Percentiles rank a stretch among this genome's conserved stretches.
These are phyloP conservation scores for Yasuhikotakia modesta DNA, from an alignment of 2,797 vertebrate species.

Conservation along the genomic window DNA sequence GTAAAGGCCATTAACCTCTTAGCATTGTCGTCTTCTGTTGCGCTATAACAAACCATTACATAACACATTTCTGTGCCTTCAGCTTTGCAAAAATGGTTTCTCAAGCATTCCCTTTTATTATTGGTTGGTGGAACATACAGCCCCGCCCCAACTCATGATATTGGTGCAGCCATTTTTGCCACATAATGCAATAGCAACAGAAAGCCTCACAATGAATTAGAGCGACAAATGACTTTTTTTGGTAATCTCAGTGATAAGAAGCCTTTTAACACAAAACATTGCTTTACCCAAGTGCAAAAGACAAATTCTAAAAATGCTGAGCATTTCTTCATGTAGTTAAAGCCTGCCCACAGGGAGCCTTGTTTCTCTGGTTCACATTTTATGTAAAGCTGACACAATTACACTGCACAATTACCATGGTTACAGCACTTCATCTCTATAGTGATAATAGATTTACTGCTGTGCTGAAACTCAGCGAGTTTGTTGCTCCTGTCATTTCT, in stretches of 20 bases:
- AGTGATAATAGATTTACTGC: conserved; percentile 41
- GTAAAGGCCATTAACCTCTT: not conserved
- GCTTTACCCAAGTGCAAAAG: not conserved
- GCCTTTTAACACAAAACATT: not conserved
- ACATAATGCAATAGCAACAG: not conserved
- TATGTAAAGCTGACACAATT: conserved; percentile 23
- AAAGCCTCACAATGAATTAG: not conserved
- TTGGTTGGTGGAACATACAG: not conserved
- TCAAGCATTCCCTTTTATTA: no score
- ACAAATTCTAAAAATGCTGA: not conserved
- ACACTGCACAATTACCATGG: conserved; percentile 34
- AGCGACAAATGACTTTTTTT: not conserved
- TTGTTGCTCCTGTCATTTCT: conserved; percentile 16
- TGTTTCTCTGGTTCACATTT: conserved; percentile 31
- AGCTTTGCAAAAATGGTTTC: not conserved
- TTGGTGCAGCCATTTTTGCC: not conserved
- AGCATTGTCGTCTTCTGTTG: not conserved
- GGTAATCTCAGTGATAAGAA: not conserved
- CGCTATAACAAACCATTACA: not conserved
- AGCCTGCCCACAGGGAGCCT: conserved; percentile 1
- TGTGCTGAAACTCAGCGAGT: conserved; percentile 23
- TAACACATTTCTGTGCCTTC: not conserved
- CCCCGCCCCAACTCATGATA: not conserved
- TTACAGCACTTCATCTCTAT: conserved; percentile 45
- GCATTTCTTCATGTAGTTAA: conserved; percentile 7